Percentiles rank a stretch among this genome's conserved stretches.
These are phyloP conservation scores for Sesia bembeciformis DNA, from an alignment of 2,888 invertebrate species.

Conservation along the genomic window DNA sequence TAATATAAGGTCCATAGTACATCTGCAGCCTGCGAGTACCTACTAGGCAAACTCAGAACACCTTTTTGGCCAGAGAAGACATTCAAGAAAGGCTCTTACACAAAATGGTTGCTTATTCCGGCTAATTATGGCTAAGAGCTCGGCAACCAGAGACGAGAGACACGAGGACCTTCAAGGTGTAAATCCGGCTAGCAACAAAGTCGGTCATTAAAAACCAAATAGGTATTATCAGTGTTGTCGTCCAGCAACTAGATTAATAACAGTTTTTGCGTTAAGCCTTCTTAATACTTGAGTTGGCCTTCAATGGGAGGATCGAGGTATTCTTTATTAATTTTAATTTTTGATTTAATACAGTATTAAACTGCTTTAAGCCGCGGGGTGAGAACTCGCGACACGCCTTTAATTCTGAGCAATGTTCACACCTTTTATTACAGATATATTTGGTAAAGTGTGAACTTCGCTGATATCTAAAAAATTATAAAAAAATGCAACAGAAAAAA, in stretches of 20 bases:
- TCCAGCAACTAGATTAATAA: background rate
- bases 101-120: no score
- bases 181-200: background rate
- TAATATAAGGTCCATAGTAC: no score
- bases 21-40: no score
- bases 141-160: no score
- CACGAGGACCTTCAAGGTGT: no score
- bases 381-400: constrained; percentile 18
- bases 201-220: background rate
- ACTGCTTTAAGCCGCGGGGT: constrained; percentile 6
- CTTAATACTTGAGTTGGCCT: background rate
- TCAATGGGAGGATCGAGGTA: background rate
- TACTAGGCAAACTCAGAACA: no score
- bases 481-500: background rate
- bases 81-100: no score
- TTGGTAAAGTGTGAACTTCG: background rate
- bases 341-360: background rate
- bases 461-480: background rate
- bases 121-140: no score
- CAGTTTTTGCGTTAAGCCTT: background rate
- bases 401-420: constrained; percentile 19
- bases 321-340: background rate
- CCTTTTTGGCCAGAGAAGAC: no score
- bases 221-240: background rate
- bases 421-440: constrained; percentile 13